phyloP scores from a whole-genome alignment of 2,888 invertebrate genomes.

The Lasioglossum leucozonium region DNA sequence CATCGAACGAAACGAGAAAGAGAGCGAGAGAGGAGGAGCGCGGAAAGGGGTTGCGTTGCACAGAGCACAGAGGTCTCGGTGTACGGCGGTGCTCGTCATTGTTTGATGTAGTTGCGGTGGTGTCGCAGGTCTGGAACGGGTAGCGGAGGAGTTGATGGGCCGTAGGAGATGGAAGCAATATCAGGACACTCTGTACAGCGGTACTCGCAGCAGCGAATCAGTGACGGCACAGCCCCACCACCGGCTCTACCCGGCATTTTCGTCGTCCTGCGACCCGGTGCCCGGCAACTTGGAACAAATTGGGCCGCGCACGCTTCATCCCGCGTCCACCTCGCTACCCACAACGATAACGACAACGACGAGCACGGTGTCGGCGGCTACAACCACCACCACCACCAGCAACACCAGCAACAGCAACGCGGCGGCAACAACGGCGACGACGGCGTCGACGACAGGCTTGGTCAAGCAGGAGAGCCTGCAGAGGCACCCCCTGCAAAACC shows the following conservation, averaged over 20 bases:
- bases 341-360: slow-evolving; percentile 70
- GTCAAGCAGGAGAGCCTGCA: slow-evolving; percentile 76
- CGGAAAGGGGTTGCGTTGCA: background rate
- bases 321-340: slow-evolving; percentile 70
- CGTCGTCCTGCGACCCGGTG: slow-evolving; percentile 75
- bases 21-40: background rate
- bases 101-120: slow-evolving; percentile 82
- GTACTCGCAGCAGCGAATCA: slow-evolving; percentile 83
- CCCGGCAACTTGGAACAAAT: slow-evolving; percentile 73
- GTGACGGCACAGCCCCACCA: slow-evolving; percentile 80
- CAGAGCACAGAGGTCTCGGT: slow-evolving; percentile 33
- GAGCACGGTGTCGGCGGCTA: slow-evolving; percentile 58
- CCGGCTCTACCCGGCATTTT: slow-evolving; percentile 77
- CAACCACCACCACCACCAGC: slow-evolving; percentile 60
- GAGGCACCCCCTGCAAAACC: slow-evolving; percentile 71
- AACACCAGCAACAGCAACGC: background rate
- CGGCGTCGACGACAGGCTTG: slow-evolving; percentile 56
- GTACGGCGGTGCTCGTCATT: slow-evolving; percentile 75
- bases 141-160: slow-evolving; percentile 98
- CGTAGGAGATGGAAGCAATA: slow-evolving; percentile 98
- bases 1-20: background rate
- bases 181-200: slow-evolving; percentile 90
- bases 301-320: slow-evolving; percentile 72
- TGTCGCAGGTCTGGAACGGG: slow-evolving; percentile 95
- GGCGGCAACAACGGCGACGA: slow-evolving; percentile 53